Base-by-base conservation (phyloP, 2,888 invertebrate species). In the Drosophila vallismaia region DNA sequence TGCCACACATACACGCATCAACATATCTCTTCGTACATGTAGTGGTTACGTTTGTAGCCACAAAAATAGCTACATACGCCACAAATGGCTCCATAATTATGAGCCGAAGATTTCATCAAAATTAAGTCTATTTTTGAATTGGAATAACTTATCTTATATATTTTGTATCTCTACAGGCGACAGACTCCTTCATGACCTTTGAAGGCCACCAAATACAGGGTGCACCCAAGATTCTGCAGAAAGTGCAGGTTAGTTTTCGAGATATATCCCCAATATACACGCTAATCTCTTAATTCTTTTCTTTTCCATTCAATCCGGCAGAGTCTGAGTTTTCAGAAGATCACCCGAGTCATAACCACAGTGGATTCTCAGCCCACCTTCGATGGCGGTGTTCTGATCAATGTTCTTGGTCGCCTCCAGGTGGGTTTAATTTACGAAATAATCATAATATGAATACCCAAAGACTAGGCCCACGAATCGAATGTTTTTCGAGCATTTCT, bases 361-460 rank as follows among this genome's bases (percentile, higher is more conserved):
- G 95, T 98, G 72, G 99, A 99, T 92, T 97, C 97, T 52, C 99
- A 99, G 92, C 99, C 99, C n/a, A 98, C 97, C 94, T 96, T 97
- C 90, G 99, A 98, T 92, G 99, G 98, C 69, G 98, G 98, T 74
- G 97, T 99, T 79, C 92, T 99, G 91, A 97, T 99, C 83, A 97
- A 97, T 93, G 99, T 99, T 55, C 94, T 99, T 83, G 99, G 99
- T 87, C 96, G 98, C 93, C 93, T 99, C 90, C 97, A 99, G 96
- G 98, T 98, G 93, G 92, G 92, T 12, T 14, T 14, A 3, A 40
- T 40, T 7, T 0, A 14, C 3, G 14, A 3, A 8, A 8, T 9
- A 42, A 19, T 5, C 5, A 19, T 19, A 9, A 9, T 42, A 40
- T 14, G 3, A 24, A 10, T 9, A 19, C 44, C 44, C 24, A 42